Evolutionary conservation across 2,888 invertebrate species (phyloP), one percentile per base, ranked within the genome.

Genomic region (Acronicta leporina): DNA sequence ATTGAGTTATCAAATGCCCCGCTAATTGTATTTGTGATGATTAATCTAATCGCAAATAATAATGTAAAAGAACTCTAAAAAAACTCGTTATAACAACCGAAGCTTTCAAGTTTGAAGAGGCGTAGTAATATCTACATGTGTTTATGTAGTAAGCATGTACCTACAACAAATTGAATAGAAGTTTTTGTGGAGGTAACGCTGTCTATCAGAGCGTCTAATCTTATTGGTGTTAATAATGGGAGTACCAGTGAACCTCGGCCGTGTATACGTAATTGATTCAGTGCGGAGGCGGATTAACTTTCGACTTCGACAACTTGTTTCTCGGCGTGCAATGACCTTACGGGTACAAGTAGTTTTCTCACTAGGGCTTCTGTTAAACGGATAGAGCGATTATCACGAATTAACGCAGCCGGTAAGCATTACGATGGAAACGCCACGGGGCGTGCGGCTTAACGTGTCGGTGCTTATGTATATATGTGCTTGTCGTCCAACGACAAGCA

Each of bases 281-380:
- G 84, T 83, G 83, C 77, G 80, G 75, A 82, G 83, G 79, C 82
- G 87, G 87, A 87, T 90, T 87, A 87, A 87, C 89, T 87, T 88
- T 86, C 84, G 82, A 81, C 76, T 82, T 73, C 59, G 68, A 81
- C 80, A 83, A 82, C 81, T 85, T 77, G 78, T 80, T 81, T 77
- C 80, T 81, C 81, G 81, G 83, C 83, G 85, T 84, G 74, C 87
- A 80, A 81, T 86, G 89, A 89, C 92, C 89, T 88, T 87, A 83
- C 67, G 71, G 82, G 83, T 84, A 83, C 83, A 84, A 85, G 81
- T 81, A 85, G 83, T 86, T 84, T 83, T 79, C 81, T 79, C 79
- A 77, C 84, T 85, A 89, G 51, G 93, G 91, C 87, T 92, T 93
- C 92, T 83, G 87, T 86, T 92, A 92, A 92, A 90, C 84, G 91